A percentile compares a stretch with the other conserved stretches of the same genome.
These are phyloP conservation scores for Erpobdella octoculata DNA, from an alignment of 2,888 invertebrate species.

Conservation along the genomic window DNA sequence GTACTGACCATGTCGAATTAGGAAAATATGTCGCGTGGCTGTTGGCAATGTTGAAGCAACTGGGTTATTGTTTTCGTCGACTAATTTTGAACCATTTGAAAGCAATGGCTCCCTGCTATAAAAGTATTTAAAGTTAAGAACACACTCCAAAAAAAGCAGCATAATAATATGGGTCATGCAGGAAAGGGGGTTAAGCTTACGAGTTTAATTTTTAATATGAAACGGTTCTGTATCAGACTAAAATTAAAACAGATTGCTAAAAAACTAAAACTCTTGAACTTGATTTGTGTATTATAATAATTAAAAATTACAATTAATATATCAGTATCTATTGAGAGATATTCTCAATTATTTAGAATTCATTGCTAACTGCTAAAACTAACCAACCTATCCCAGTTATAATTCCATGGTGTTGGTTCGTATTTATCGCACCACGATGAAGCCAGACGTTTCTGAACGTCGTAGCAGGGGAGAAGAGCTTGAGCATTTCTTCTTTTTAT, in stretches of 20 bases:
- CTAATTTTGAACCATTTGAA: not conserved
- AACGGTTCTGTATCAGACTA: too few species aligned
- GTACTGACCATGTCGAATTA: constrained; percentile 80
- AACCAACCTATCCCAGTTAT: constrained; percentile 71
- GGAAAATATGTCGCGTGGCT: constrained; percentile 34
- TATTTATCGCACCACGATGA: constrained; percentile 44
- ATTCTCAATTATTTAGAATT: too few species aligned
- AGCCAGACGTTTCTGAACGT: constrained; percentile 38
- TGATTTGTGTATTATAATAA: too few species aligned
- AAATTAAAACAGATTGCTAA: not conserved
- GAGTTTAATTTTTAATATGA: too few species aligned
- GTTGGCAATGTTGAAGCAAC: constrained; percentile 53
- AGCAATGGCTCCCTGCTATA: not conserved
- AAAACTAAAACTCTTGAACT: not conserved
- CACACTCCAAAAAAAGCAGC: too few species aligned
- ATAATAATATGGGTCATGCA: too few species aligned
- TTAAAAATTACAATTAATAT: too few species aligned
- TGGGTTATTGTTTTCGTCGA: not conserved
- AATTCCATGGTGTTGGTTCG: constrained; percentile 68
- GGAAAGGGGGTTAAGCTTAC: too few species aligned
- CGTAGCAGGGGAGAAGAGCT: not conserved
- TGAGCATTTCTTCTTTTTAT: not conserved
- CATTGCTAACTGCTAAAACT: too few species aligned
- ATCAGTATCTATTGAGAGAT: too few species aligned
- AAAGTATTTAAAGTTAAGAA: too few species aligned